A percentile compares a stretch with the other conserved stretches of the same genome.
These are phyloP conservation scores for Sporophila hypoxantha DNA, from an alignment of 2,113 vertebrate genomes.

Conservation along the genomic window DNA sequence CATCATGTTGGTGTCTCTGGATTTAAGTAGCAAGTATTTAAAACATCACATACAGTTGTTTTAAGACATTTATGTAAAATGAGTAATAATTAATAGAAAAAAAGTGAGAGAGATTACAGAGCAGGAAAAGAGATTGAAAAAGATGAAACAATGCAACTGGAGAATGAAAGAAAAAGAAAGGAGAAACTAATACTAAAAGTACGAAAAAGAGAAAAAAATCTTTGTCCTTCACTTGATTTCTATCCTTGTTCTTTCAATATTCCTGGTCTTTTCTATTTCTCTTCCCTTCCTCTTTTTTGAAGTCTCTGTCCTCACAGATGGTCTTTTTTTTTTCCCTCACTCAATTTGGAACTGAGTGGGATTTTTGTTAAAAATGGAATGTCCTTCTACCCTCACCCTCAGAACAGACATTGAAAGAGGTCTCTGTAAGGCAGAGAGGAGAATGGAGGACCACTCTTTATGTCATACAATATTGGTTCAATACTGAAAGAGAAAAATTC, in stretches of 20 bases:
- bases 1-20: neutral
- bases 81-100: neutral
- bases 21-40: neutral
- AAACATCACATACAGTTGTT: neutral
- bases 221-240: neutral
- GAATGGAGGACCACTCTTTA: neutral
- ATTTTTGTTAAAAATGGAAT: constrained; percentile 1
- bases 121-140: neutral
- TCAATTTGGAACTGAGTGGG: neutral
- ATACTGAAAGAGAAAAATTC: neutral
- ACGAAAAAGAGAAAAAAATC: neutral
- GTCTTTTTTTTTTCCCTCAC: neutral
- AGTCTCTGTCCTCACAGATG: neutral
- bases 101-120: neutral
- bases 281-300: neutral
- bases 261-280: neutral
- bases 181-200: neutral
- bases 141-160: neutral
- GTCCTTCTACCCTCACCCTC: neutral
- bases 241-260: neutral
- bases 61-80: neutral
- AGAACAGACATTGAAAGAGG: neutral
- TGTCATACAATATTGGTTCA: constrained; percentile 23
- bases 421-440: neutral
- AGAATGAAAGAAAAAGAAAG: neutral